Evolutionary conservation across 2,797 vertebrate genomes (phyloP).

Genomic region (Podarcis siculus): DNA sequence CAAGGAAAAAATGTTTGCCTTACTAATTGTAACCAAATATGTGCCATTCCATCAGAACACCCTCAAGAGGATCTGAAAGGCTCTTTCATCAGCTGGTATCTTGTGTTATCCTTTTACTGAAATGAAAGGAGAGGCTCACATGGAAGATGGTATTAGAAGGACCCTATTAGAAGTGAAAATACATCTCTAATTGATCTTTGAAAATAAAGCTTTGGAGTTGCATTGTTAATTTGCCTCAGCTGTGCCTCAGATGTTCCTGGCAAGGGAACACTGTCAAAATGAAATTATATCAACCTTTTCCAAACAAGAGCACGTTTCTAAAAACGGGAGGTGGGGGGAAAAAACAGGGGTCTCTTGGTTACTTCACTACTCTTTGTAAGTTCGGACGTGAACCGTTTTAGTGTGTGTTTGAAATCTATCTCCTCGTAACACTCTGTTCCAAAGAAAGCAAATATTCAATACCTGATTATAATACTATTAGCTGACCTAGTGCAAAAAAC

Average conservation of each 20-base stretch:
- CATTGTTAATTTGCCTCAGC: conserved; percentile 81
- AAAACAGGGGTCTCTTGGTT: conserved; percentile 35
- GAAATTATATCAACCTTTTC: conserved; percentile 67
- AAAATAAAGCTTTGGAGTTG: conserved; percentile 74
- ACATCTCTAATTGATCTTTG: conserved; percentile 63
- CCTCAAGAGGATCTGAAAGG: conserved; percentile 70
- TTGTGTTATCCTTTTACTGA: conserved; percentile 70
- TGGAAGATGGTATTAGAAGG: conserved; percentile 63
- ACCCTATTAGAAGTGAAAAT: conserved; percentile 57
- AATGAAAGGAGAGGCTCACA: conserved; percentile 69
- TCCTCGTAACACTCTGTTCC: conserved; percentile 40
- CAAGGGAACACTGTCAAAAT: conserved; percentile 81
- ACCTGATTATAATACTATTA: conserved; percentile 38
- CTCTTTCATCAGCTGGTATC: conserved; percentile 68
- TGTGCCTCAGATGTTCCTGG: conserved; percentile 84
- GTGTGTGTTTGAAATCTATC: conserved; percentile 49
- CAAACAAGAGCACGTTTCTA: conserved; percentile 60
- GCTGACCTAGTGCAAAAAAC: conserved; percentile 35
- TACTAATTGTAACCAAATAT: conserved; percentile 74
- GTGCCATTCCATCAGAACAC: conserved; percentile 74
- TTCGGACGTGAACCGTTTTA: conserved; percentile 49
- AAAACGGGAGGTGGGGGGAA: conserved; percentile 40
- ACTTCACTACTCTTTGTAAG: conserved; percentile 43
- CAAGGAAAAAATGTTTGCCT: conserved; percentile 71
- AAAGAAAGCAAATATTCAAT: conserved; percentile 62